Evolutionary conservation across 2,113 vertebrate genomes (phyloP).

Genomic region (Vanacampus margaritifer): DNA sequence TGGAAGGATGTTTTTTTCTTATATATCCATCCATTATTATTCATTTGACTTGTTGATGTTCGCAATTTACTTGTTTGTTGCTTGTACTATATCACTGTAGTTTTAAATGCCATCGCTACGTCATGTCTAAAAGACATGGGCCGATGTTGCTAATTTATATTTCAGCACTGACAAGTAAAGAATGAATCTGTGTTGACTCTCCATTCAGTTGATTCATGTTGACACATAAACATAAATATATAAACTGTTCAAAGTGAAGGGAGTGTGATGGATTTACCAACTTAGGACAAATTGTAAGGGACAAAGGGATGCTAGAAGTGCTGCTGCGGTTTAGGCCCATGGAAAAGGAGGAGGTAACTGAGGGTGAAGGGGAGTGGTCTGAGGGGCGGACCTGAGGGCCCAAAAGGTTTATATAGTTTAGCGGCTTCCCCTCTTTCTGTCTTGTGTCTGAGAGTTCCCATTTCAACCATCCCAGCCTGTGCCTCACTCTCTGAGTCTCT

Average conservation of each 20-base stretch:
- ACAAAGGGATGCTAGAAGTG: constrained; percentile 40
- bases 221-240: background rate
- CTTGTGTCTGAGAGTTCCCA: constrained; percentile 65
- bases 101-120: background rate
- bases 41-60: background rate
- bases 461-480: constrained; percentile 40
- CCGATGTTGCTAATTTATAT: background rate
- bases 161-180: background rate
- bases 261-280: constrained; percentile 14
- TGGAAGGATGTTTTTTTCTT: background rate
- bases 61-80: background rate
- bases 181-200: background rate
- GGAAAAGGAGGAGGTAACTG: constrained; percentile 51
- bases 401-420: constrained; percentile 67
- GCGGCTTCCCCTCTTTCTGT: constrained; percentile 55
- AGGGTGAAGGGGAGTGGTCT: constrained; percentile 38
- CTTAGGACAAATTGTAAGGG: constrained; percentile 19
- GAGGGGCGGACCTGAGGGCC: constrained; percentile 56
- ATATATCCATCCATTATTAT: background rate
- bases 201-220: background rate
- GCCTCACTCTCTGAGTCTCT: constrained; percentile 43
- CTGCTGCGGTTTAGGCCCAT: constrained; percentile 28
- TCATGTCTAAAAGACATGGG: background rate
- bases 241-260: constrained; percentile 13
- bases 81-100: background rate